Conservation (phyloP, 2,113 vertebrate species). For the Psammodynastes pulverulentus region DNA sequence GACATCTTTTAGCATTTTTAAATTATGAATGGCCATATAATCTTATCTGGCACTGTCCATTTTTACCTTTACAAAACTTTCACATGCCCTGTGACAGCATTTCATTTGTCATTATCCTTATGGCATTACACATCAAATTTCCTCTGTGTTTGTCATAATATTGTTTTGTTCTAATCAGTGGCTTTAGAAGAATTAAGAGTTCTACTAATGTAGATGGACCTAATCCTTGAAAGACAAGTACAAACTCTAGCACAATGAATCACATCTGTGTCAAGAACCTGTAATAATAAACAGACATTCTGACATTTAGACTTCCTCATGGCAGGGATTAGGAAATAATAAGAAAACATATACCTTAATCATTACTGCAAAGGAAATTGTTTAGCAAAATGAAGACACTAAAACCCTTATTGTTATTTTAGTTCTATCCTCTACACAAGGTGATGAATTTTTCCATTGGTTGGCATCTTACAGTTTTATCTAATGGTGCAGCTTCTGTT, state of each 20-base stretch:
- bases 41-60: neutral
- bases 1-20: neutral
- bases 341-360: neutral
- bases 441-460: too few species aligned
- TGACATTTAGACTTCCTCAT: conserved; percentile 11
- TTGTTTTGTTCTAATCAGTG: conserved; percentile 16
- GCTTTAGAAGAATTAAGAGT: conserved; percentile 24
- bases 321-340: neutral
- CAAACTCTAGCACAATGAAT: neutral
- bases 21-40: neutral
- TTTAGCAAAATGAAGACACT: too few species aligned
- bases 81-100: neutral
- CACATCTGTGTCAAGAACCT: neutral
- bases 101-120: neutral
- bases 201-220: neutral
- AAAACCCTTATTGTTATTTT: neutral
- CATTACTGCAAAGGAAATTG: neutral
- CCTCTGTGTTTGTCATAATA: neutral
- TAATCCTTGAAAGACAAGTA: neutral
- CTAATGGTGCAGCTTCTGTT: too few species aligned
- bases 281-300: neutral
- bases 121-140: neutral
- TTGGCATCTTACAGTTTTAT: too few species aligned
- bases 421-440: too few species aligned
- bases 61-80: neutral